Conservation (phyloP, 2,888 invertebrate species). For the Pseudococcus longispinus region DNA sequence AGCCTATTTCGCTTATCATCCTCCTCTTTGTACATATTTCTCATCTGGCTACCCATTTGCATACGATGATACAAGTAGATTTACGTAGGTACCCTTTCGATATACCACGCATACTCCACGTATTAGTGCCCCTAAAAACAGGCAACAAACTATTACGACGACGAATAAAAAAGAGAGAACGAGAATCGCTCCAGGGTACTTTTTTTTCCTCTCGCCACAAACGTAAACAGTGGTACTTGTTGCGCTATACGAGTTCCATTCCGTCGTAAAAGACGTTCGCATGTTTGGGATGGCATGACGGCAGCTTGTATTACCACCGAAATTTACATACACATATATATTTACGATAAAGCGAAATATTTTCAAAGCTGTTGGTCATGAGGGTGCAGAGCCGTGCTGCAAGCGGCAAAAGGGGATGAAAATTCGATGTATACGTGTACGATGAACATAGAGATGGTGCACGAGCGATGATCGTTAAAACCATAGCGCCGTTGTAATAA, state of each 20-base stretch:
- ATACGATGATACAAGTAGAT: too few relatives aligned
- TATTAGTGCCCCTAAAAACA: too few relatives aligned
- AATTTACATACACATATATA: neutral
- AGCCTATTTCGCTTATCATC: too few relatives aligned
- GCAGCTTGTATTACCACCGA: neutral
- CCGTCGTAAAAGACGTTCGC: neutral
- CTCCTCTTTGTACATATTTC: too few relatives aligned
- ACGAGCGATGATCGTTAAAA: neutral
- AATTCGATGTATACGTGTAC: too few relatives aligned
- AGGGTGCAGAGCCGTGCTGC: neutral
- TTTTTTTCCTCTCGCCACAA: neutral
- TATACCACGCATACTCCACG: too few relatives aligned
- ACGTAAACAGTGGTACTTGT: neutral
- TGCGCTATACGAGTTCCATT: neutral
- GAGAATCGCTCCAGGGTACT: neutral
- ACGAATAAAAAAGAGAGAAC: neutral
- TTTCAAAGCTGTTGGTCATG: neutral
- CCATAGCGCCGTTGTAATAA: neutral
- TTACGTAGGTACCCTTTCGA: too few relatives aligned
- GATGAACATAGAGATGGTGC: neutral
- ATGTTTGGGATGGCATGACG: slow-evolving; percentile 2
- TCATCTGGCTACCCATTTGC: too few relatives aligned
- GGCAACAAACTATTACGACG: neutral
- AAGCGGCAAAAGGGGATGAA: neutral
- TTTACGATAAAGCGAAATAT: neutral